phyloP scores from a whole-genome alignment of 2,113 vertebrate species.

The Amphiprion ocellaris region DNA sequence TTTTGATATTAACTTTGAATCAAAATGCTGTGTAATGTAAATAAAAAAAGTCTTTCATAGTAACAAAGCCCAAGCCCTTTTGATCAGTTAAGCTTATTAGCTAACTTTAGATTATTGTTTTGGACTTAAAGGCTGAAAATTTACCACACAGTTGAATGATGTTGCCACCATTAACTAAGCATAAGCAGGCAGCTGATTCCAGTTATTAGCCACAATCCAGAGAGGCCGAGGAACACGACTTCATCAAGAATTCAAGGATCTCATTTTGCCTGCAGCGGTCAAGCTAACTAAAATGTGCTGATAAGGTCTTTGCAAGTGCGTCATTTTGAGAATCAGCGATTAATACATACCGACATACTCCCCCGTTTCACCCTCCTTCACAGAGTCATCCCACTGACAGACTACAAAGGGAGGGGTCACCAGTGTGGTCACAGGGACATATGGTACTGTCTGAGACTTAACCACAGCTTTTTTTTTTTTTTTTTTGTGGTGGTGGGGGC shows the following conservation, averaged over 20 bases:
- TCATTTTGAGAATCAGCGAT: slow-evolving; percentile 23
- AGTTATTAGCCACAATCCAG: too few species aligned
- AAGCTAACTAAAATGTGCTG: background rate
- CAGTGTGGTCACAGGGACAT: slow-evolving; percentile 53
- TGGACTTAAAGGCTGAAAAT: too few species aligned
- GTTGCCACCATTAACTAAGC: too few species aligned
- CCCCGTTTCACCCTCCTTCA: slow-evolving; percentile 6
- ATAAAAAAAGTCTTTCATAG: too few species aligned
- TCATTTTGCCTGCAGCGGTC: background rate
- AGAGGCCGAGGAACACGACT: too few species aligned
- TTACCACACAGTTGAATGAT: background rate
- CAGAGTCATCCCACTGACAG: slow-evolving; percentile 19
- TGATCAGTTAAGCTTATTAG: background rate
- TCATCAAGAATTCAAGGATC: background rate
- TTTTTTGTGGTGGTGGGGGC: background rate
- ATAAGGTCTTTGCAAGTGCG: background rate
- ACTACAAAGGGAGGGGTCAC: background rate
- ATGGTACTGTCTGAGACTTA: slow-evolving; percentile 67
- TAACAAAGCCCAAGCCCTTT: too few species aligned
- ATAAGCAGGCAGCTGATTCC: too few species aligned
- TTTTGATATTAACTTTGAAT: too few species aligned
- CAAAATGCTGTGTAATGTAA: too few species aligned
- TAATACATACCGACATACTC: slow-evolving; percentile 64
- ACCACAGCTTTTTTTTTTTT: background rate
- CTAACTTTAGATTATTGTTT: too few species aligned